Base-by-base conservation (phyloP, 92 coral and sea anemone species). In the Siderastrea siderea region DNA sequence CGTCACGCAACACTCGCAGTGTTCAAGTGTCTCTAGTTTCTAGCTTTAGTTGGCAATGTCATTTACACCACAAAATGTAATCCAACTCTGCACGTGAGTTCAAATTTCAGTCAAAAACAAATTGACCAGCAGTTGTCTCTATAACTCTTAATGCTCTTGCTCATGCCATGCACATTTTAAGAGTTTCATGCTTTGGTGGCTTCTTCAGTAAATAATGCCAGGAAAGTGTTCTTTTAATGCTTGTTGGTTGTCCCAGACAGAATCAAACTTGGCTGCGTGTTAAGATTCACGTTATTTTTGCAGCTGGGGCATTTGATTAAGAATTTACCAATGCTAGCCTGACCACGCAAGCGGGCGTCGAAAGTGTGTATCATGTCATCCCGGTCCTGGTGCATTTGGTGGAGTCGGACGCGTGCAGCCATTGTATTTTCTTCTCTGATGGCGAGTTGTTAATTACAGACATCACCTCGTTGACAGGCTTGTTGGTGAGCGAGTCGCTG, bases 381-480 rank as follows among this genome's bases (percentile, higher is more conserved):
- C 8, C 91, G 47, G 77, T 87, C 86, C 59, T 87, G 89, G 7
- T 64, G 72, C 89, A 82, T 91, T 84, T 87, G 82, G 78, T 82
- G 89, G 58, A 91, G 88, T 83, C 86, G 94, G 80, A 87, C 89
- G 1, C 38, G 38, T 69, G 58, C 89, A 5, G 82, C 89, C 53
- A n/a, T 86, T 78, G 68, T 68, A 52, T 72, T 72, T 26, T 77
- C 82, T 57, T 46, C 67, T 77, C 82, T 57, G 89, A 89, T 1
- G 85, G 90, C 79, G 53, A 72, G 75, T 74, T 88, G 55, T 92
- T 79, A 5, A 92, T 89, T 13, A 92, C 90, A 4, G 85, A 46
- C 79, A 78, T 83, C 47, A 83, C 84, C 63, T 84, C 88, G 10
- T 79, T 86, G 9, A 51, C 72, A 60, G 89, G 3, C 67, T 89